phyloP scores from a whole-genome alignment of 92 coral and sea anemone genomes.

The Phenganax marumi region DNA sequence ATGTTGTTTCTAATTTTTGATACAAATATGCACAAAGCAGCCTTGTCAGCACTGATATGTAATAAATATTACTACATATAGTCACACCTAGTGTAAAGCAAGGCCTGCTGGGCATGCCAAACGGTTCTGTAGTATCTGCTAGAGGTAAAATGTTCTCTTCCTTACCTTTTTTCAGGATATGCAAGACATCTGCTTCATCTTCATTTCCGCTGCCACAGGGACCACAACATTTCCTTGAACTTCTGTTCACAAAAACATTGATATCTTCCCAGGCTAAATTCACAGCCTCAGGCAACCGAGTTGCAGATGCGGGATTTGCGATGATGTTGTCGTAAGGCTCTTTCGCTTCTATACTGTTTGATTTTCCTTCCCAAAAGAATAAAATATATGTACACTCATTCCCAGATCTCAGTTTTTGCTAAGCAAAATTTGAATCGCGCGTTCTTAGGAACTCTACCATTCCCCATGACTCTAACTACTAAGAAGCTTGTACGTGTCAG shows the following conservation, averaged over 20 bases:
- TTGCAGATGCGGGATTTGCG: constrained; percentile 62
- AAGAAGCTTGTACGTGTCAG: too few relatives aligned
- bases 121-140: background rate
- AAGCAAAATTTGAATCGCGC: too few relatives aligned
- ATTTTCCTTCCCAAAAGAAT: background rate
- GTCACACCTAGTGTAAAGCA: background rate
- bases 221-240: constrained; percentile 65
- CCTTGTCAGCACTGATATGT: constrained; percentile 8
- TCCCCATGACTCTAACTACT: too few relatives aligned
- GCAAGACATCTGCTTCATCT: constrained; percentile 65
- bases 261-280: constrained; percentile 73
- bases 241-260: constrained; percentile 75
- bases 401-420: too few relatives aligned
- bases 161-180: constrained; percentile 83
- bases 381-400: background rate
- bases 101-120: background rate
- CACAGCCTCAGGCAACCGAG: constrained; percentile 59
- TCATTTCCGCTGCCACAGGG: constrained; percentile 56
- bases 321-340: constrained; percentile 55
- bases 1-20: too few relatives aligned
- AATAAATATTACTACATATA: constrained; percentile 3
- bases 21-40: too few relatives aligned
- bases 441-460: too few relatives aligned
- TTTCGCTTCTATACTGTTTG: constrained; percentile 12
- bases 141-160: too few relatives aligned